These are phyloP conservation scores for Phymastichus coffea DNA, from an alignment of 1,140 invertebrate genomes.

Conservation along the genomic window DNA sequence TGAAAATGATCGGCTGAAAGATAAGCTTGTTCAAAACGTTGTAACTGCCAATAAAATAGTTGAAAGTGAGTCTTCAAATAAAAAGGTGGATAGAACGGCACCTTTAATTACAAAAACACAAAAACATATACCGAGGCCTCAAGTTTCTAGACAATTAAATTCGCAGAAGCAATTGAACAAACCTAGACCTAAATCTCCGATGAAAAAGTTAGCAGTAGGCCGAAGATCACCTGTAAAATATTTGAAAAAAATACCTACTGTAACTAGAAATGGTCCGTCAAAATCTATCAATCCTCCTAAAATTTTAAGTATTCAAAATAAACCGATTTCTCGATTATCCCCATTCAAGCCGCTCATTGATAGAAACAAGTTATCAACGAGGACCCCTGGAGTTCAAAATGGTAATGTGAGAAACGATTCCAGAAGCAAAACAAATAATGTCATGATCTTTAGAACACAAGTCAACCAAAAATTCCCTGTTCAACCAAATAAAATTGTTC, in stretches of 20 bases:
- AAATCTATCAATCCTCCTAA: slow-evolving; percentile 27
- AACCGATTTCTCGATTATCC: neutral
- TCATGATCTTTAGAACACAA: neutral
- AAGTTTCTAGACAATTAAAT: neutral
- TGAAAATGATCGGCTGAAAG: too few relatives aligned
- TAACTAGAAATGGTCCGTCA: slow-evolving; percentile 18
- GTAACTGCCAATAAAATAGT: too few relatives aligned
- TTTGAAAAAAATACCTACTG: slow-evolving; percentile 35
- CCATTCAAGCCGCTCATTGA: neutral
- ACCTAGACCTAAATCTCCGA: slow-evolving; percentile 46
- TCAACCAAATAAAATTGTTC: neutral
- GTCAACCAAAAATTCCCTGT: neutral
- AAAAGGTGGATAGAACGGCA: too few relatives aligned
- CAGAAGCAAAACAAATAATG: neutral
- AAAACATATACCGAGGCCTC: too few relatives aligned
- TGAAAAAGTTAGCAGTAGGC: slow-evolving; percentile 41
- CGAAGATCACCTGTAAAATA: slow-evolving; percentile 46
- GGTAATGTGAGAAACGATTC: neutral
- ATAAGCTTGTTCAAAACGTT: too few relatives aligned
- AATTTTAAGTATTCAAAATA: neutral
- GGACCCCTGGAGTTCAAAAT: slow-evolving; percentile 1
- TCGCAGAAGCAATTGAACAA: slow-evolving; percentile 21
- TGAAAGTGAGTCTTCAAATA: too few relatives aligned
- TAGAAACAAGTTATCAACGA: neutral
- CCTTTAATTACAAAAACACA: too few relatives aligned